A percentile compares a stretch with the other conserved stretches of the same genome.
phyloP scores from a whole-genome alignment of 2,888 invertebrate species.

The Callinectes sapidus region DNA sequence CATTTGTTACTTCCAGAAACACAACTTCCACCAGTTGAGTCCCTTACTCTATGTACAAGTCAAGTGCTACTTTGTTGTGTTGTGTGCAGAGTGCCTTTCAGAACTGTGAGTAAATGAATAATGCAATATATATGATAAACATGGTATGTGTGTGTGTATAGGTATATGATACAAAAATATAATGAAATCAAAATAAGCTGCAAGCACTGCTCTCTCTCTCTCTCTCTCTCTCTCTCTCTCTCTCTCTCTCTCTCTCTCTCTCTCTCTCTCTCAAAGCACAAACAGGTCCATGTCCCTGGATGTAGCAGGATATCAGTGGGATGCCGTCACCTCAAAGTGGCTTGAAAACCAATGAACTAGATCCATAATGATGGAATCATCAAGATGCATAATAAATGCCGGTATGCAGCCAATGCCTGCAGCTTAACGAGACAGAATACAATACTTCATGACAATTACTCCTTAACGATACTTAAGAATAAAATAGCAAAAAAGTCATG shows the following conservation, averaged over 20 bases:
- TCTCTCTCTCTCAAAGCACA: neutral
- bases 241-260: conserved; percentile 1
- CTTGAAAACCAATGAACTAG: neutral
- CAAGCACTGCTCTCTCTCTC: neutral
- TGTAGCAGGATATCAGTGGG: neutral
- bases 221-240: neutral
- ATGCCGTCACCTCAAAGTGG: neutral
- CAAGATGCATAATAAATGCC: neutral
- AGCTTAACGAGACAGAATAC: neutral
- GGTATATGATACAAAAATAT: neutral
- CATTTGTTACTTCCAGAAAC: too few relatives aligned
- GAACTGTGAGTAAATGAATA: neutral
- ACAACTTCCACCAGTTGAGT: neutral
- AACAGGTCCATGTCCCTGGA: neutral
- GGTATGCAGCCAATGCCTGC: neutral
- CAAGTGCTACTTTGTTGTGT: neutral
- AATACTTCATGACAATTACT: neutral
- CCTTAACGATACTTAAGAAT: neutral
- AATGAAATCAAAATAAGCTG: neutral
- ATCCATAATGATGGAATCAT: neutral
- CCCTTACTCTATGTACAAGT: neutral
- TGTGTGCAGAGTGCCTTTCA: neutral
- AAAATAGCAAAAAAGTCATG: neutral
- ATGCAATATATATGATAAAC: neutral
- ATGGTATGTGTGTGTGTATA: neutral